These are phyloP conservation scores for Flabesymbios commensalis DNA, from an alignment of 2,888 invertebrate genomes.

Conservation along the genomic window DNA sequence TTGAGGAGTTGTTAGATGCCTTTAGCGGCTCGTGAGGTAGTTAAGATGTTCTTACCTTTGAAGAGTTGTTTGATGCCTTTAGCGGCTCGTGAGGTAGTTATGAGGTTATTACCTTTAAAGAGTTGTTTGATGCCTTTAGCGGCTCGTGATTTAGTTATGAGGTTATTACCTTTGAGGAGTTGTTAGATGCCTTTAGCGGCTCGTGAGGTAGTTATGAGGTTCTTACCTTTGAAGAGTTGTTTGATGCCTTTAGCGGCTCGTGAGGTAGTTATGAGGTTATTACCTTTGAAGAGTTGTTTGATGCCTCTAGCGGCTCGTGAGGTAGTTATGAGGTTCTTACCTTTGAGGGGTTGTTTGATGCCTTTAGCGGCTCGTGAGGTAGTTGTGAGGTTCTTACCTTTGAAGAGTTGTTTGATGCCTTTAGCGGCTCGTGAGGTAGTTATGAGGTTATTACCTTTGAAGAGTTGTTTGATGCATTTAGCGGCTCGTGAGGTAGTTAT, in stretches of 20 bases:
- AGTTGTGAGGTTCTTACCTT: slow-evolving; percentile 64
- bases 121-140: too few relatives aligned
- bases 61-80: slow-evolving; percentile 63
- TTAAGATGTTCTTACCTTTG: slow-evolving; percentile 56
- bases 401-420: slow-evolving; percentile 63
- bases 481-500: not conserved
- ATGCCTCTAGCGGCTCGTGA: too few relatives aligned
- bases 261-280: slow-evolving; percentile 48
- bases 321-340: too few relatives aligned
- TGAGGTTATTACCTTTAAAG: too few relatives aligned
- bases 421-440: slow-evolving; percentile 60
- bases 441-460: too few relatives aligned
- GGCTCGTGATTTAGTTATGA: too few relatives aligned
- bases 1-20: too few relatives aligned
- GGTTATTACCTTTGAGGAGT: too few relatives aligned
- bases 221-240: slow-evolving; percentile 62
- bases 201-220: not conserved
- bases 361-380: slow-evolving; percentile 61
- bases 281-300: too few relatives aligned
- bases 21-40: not conserved
- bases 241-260: slow-evolving; percentile 63
- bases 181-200: not conserved
- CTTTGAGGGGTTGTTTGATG: slow-evolving; percentile 63
- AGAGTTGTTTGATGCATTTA: too few relatives aligned
- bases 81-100: slow-evolving; percentile 59